A percentile compares a stretch with the other conserved stretches of the same genome.
Evolutionary conservation across 2,797 vertebrate species (phyloP).

Genomic region (Melanotaenia maccullochi): DNA sequence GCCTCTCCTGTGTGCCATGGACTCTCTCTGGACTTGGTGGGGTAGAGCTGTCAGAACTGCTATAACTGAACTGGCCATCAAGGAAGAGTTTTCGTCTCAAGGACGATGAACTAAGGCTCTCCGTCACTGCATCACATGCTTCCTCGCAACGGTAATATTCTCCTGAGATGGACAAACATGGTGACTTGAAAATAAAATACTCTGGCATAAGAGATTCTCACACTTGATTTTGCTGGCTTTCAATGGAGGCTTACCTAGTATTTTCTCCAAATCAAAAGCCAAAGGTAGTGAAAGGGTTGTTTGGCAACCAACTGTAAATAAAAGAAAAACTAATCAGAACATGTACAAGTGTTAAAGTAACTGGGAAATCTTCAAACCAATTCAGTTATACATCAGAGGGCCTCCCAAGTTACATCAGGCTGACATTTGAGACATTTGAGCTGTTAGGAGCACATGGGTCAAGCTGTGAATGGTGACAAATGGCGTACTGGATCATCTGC

Average conservation of each 20-base stretch:
- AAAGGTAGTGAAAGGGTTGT: constrained; percentile 92
- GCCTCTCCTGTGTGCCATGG: constrained; percentile 39
- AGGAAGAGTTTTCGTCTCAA: constrained; percentile 95
- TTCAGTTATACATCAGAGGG: background rate
- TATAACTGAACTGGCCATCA: constrained; percentile 86
- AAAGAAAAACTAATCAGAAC: constrained; percentile 40
- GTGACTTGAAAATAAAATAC: background rate
- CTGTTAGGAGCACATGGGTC: too few species aligned
- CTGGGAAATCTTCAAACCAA: background rate
- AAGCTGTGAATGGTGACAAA: too few species aligned
- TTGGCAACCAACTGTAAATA: constrained; percentile 90
- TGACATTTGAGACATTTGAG: background rate
- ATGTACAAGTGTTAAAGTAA: background rate
- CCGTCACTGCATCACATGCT: constrained; percentile 89
- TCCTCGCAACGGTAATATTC: constrained; percentile 90
- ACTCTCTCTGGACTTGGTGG: constrained; percentile 85
- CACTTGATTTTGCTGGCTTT: background rate
- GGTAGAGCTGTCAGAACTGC: constrained; percentile 87
- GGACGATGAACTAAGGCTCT: constrained; percentile 95
- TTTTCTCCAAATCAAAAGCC: constrained; percentile 93
- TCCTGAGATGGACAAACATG: constrained; percentile 74
- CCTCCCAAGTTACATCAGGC: background rate
- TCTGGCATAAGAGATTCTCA: background rate
- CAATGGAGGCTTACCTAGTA: constrained; percentile 86
- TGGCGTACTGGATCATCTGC: too few species aligned